Conservation (phyloP, 2,113 vertebrate species). For the Campylorhamphus procurvoides region DNA sequence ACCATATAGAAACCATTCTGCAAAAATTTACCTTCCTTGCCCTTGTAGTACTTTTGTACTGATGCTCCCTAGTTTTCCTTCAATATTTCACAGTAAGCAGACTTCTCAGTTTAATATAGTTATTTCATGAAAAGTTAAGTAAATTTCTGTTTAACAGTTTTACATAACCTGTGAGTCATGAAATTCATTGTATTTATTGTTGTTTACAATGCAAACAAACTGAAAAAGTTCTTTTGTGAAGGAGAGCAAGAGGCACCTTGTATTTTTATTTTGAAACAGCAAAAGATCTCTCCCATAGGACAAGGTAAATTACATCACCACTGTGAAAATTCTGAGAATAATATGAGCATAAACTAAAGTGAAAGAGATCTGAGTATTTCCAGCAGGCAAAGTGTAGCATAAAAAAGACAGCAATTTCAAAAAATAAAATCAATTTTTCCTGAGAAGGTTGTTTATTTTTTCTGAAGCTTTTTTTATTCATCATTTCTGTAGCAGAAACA, state of each 20-base stretch:
- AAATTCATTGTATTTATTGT: neutral
- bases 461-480: neutral
- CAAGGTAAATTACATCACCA: neutral
- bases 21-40: neutral
- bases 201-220: neutral
- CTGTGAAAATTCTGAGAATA: neutral
- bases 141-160: neutral
- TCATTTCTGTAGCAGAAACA: neutral
- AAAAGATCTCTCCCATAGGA: neutral
- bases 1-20: neutral
- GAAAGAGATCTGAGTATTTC: neutral
- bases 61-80: neutral
- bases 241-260: neutral
- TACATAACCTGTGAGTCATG: neutral
- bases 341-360: neutral
- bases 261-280: neutral
- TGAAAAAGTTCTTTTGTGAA: accelerated
- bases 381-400: neutral
- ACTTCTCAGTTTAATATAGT: neutral
- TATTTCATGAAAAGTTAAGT: neutral
- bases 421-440: neutral
- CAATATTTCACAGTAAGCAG: neutral
- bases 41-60: neutral
- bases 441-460: neutral
- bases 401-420: neutral